These are phyloP conservation scores for Macroramphosus scolopax DNA, from an alignment of 2,797 vertebrate genomes.

Conservation along the genomic window DNA sequence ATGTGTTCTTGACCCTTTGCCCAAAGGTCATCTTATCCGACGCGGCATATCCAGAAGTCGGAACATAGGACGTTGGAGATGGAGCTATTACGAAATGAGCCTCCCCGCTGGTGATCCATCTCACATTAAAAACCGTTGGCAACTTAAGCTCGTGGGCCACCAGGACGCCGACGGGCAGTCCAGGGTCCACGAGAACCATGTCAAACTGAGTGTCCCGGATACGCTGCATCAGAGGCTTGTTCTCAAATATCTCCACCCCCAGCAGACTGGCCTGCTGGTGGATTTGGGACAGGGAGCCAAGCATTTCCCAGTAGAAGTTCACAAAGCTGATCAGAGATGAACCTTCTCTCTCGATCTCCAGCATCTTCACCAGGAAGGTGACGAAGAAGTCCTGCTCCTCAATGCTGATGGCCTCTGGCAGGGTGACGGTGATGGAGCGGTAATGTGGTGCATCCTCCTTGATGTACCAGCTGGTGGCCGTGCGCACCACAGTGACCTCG, in stretches of 20 bases:
- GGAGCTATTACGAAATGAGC: constrained; percentile 71
- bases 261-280: constrained; percentile 62
- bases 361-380: constrained; percentile 61
- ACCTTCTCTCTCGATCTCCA: constrained; percentile 50
- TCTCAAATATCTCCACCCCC: constrained; percentile 70
- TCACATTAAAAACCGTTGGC: constrained; percentile 68
- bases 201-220: constrained; percentile 61
- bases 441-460: constrained; percentile 69
- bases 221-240: constrained; percentile 65
- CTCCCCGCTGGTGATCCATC: constrained; percentile 73
- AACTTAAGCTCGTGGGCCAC: constrained; percentile 73
- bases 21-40: constrained; percentile 67
- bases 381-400: constrained; percentile 69
- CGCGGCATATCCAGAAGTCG: constrained; percentile 29
- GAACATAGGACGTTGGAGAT: constrained; percentile 74
- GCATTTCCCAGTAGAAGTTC: constrained; percentile 63
- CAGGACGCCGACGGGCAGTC: constrained; percentile 66
- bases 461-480: constrained; percentile 73
- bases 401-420: constrained; percentile 53
- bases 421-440: constrained; percentile 63
- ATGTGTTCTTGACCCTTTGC: constrained; percentile 61
- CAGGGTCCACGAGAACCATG: constrained; percentile 70
- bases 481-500: constrained; percentile 70
- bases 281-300: constrained; percentile 39
- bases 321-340: constrained; percentile 7